phyloP scores from a whole-genome alignment of 1,140 invertebrate species.

The Drosophila ercepeae region DNA sequence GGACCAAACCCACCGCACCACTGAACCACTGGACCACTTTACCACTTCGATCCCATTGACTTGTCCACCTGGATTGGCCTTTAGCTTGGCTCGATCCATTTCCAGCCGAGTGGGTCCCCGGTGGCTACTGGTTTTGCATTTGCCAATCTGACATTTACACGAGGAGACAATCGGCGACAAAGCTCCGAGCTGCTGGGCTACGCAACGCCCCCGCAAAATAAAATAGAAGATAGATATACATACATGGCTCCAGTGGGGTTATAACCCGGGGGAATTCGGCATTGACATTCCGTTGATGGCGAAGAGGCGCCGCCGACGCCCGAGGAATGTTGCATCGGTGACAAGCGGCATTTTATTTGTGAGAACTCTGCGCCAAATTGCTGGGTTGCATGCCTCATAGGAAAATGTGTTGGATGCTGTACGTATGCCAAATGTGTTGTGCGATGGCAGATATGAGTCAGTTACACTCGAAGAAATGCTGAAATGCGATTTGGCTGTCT shows the following conservation, averaged over 20 bases:
- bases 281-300: conserved; percentile 62
- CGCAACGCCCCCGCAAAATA: conserved; percentile 61
- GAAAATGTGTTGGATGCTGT: conserved; percentile 13
- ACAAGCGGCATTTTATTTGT: conserved; percentile 70
- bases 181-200: conserved; percentile 68
- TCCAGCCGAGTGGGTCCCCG: conserved; percentile 59
- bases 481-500: conserved; percentile 28
- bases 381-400: conserved; percentile 57
- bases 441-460: conserved; percentile 46
- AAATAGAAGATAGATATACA: neutral
- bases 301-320: conserved; percentile 37
- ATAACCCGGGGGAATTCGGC: conserved; percentile 28
- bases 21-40: neutral
- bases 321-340: conserved; percentile 41
- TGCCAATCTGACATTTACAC: conserved; percentile 71
- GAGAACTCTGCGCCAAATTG: conserved; percentile 74
- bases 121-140: conserved; percentile 75
- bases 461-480: conserved; percentile 39
- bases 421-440: neutral
- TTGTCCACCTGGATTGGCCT: conserved; percentile 72
- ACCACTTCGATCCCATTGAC: conserved; percentile 50
- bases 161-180: conserved; percentile 65
- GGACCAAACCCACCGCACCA: neutral
- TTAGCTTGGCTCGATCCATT: conserved; percentile 68
- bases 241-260: neutral